These are phyloP conservation scores for Halichoerus grypus DNA, from an alignment of 2,113 vertebrate genomes.

Conservation along the genomic window DNA sequence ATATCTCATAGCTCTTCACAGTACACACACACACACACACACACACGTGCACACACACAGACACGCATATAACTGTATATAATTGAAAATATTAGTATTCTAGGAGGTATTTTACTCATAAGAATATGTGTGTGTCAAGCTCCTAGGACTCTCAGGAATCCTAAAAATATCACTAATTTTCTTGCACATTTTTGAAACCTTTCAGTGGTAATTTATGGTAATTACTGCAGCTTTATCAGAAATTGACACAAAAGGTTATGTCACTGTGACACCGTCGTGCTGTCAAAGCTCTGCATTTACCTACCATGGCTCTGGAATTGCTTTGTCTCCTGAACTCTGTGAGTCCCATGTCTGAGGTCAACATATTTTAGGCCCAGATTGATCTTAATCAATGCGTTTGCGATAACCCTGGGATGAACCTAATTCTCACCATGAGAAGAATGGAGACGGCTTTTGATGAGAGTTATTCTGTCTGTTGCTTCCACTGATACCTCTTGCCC, in stretches of 20 bases:
- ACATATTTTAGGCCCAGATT: neutral
- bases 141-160: neutral
- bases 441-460: neutral
- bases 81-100: conserved; percentile 17
- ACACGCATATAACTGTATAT: neutral
- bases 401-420: neutral
- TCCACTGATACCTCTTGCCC: neutral
- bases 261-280: conserved; percentile 35
- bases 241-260: conserved; percentile 72
- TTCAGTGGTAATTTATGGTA: conserved; percentile 72
- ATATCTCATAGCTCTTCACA: neutral
- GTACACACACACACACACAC: neutral
- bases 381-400: neutral
- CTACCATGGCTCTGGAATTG: neutral
- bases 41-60: neutral
- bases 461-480: neutral
- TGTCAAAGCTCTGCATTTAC: neutral
- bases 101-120: neutral
- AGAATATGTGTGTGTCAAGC: neutral
- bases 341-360: neutral
- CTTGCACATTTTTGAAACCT: conserved; percentile 15
- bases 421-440: neutral
- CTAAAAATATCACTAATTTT: conserved; percentile 70
- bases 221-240: conserved; percentile 68
- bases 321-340: neutral